Conservation (phyloP, 2,888 invertebrate genomes). For the Pelosia muscerda region DNA sequence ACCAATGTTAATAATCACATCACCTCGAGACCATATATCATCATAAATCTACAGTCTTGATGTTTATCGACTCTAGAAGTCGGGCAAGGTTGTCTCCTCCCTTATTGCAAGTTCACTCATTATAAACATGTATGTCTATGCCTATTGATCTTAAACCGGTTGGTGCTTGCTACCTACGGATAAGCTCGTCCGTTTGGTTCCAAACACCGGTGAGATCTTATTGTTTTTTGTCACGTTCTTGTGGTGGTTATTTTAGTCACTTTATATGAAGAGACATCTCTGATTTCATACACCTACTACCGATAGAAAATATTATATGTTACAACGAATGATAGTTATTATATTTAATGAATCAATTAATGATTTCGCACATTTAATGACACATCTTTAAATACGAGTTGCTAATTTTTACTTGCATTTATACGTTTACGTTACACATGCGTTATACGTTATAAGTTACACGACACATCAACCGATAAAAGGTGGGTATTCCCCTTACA, state of each 20-base stretch:
- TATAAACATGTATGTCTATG: constrained; percentile 37
- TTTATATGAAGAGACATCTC: background rate
- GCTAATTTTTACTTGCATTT: background rate
- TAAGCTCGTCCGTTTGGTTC: constrained; percentile 25
- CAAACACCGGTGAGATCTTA: background rate
- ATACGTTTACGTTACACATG: too few relatives aligned
- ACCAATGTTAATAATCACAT: constrained; percentile 51
- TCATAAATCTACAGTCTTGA: constrained; percentile 64
- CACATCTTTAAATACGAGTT: background rate
- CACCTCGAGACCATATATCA: constrained; percentile 56
- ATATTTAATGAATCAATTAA: too few relatives aligned
- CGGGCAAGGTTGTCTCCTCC: constrained; percentile 76
- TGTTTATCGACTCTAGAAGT: constrained; percentile 65
- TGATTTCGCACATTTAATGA: background rate
- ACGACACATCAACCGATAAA: too few relatives aligned
- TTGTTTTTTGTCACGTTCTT: constrained; percentile 8
- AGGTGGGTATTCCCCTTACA: too few relatives aligned
- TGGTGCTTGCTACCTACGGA: constrained; percentile 18
- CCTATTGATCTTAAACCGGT: constrained; percentile 45
- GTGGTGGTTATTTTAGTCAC: background rate
- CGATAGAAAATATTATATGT: background rate
- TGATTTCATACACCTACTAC: too few relatives aligned
- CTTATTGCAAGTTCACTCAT: constrained; percentile 55
- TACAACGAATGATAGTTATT: background rate
- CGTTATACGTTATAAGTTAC: too few relatives aligned